These are phyloP conservation scores for Drosophila suboccidentalis DNA, from an alignment of 2,888 invertebrate species.

Conservation along the genomic window DNA sequence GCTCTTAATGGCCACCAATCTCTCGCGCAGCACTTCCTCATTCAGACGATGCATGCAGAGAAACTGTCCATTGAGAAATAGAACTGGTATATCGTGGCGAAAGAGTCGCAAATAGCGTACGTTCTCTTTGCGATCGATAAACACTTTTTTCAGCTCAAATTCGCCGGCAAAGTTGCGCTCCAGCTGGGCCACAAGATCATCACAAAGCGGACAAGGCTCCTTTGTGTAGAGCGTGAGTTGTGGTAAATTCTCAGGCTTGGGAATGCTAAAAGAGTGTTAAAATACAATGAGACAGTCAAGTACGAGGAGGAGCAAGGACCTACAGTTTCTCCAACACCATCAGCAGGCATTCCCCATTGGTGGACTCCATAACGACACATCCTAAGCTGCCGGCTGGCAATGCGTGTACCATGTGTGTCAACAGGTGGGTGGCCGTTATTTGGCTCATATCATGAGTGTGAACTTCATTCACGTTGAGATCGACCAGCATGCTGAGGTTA, in stretches of 20 bases:
- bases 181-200: constrained; percentile 90
- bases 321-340: constrained; percentile 97
- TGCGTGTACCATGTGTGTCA: constrained; percentile 95
- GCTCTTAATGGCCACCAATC: constrained; percentile 39
- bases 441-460: constrained; percentile 98
- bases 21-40: constrained; percentile 86
- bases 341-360: constrained; percentile 97
- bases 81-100: constrained; percentile 94
- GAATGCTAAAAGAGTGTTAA: constrained; percentile 1
- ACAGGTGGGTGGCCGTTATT: constrained; percentile 97
- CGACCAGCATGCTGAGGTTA: constrained; percentile 95
- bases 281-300: background rate
- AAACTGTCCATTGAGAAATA: constrained; percentile 93
- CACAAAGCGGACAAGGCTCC: constrained; percentile 93
- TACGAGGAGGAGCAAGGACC: constrained; percentile 83
- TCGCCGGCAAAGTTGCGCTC: constrained; percentile 87
- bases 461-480: constrained; percentile 88
- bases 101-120: constrained; percentile 91
- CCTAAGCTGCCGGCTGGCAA: constrained; percentile 96
- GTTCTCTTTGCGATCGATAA: constrained; percentile 91
- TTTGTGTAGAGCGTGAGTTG: constrained; percentile 93
- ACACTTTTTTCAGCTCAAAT: constrained; percentile 90
- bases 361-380: constrained; percentile 97
- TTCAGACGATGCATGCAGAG: constrained; percentile 92
- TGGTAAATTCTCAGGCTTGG: constrained; percentile 84